Evolutionary conservation across 2,888 invertebrate species (phyloP).

Genomic region (Thalpophila matura): DNA sequence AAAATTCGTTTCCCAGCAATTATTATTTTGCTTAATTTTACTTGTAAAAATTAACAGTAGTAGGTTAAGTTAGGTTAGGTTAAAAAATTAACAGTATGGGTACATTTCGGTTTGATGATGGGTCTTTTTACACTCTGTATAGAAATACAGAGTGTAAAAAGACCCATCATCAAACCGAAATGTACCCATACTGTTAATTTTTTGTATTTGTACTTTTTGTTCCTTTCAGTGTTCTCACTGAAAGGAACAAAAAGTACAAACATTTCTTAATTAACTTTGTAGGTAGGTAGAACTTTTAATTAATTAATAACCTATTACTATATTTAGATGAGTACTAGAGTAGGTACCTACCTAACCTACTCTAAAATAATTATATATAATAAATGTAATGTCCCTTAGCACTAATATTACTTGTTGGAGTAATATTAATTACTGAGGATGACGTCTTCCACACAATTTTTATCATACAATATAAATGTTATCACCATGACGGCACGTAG

Average conservation of each 20-base stretch:
- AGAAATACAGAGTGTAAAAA: too few relatives aligned
- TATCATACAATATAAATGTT: neutral
- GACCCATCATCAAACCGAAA: too few relatives aligned
- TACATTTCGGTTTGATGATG: too few relatives aligned
- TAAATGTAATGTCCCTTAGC: conserved; percentile 1
- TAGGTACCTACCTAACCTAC: neutral
- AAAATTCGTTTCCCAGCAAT: too few relatives aligned
- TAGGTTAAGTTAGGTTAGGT: too few relatives aligned
- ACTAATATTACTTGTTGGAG: neutral
- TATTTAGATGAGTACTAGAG: too few relatives aligned
- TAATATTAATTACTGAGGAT: conserved; percentile 13
- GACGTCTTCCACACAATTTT: neutral
- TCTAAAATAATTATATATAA: conserved; percentile 18
- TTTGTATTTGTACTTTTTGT: neutral
- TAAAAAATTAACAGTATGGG: too few relatives aligned
- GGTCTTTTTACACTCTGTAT: too few relatives aligned
- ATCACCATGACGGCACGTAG: neutral
- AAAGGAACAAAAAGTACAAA: conserved; percentile 2
- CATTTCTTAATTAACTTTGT: neutral
- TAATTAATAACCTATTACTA: conserved; percentile 29
- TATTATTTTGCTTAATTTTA: too few relatives aligned
- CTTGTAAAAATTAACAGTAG: too few relatives aligned
- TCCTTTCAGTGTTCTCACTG: neutral
- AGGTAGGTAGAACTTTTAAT: neutral
- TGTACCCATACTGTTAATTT: too few relatives aligned